Evolutionary conservation across 2,113 vertebrate species (phyloP), one percentile per base, ranked within the genome.

Genomic region (Amia ocellicauda): DNA sequence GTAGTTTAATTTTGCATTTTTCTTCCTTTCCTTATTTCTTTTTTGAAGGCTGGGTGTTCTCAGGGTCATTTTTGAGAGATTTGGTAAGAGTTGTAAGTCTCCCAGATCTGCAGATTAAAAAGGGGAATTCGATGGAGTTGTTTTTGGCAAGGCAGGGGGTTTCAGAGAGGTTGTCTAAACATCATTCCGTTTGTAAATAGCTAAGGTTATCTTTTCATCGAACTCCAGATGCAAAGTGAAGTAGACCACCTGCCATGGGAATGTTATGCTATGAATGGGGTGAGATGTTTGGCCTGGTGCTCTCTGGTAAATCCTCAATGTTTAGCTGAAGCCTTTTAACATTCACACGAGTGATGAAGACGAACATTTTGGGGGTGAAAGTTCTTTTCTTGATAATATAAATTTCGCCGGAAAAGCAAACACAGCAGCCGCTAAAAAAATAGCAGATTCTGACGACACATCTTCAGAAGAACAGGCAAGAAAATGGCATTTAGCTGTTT

Each of bases 141-240:
- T 62, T 83, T 71, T 85, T 81, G 84, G 83, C 81, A 74, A 42
- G 72, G 54, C 9, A 66, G 58, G 57, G 59, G 79, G 75, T 87
- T 85, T 86, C 83, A 81, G 74, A 82, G 79, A 78, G 63, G 82
- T 82, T 85, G 78, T 87, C 77, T 81, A 89, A 89, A 88, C 85
- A 88, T 71, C 84, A 83, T 83, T 79, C 69, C 80, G 72, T 85
- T 87, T 83, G 87, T 85, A 86, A 86, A 87, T 82, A 85, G 76
- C 65, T 5, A 75, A 81, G 86, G 82, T 87, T 88, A 89, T 88
- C 86, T 81, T 80, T 75, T 77, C 81, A 87, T 86, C 82, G 66
- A 72, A 63, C 73, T 83, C 84, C 87, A 88, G 80, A 88, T 89
- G 85, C 76, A 62, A 71, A 69, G 52, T 86, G 84, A 89, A 80